A percentile compares a stretch with the other conserved stretches of the same genome.
These are phyloP conservation scores for Motacilla tschutschensis DNA, from an alignment of 2,113 vertebrate genomes.

Conservation along the genomic window DNA sequence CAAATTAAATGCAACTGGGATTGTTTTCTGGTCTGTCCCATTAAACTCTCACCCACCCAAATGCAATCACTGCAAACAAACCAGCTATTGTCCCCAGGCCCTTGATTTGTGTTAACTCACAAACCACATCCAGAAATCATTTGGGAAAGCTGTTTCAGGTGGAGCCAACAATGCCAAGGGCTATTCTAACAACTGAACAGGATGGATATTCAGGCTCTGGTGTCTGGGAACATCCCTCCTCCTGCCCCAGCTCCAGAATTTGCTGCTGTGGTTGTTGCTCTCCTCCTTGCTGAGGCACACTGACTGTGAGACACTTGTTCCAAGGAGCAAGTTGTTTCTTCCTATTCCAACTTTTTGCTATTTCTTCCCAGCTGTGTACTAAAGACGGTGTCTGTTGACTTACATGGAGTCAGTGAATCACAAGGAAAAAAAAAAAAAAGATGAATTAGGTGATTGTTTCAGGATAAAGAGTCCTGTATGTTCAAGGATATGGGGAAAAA, in stretches of 20 bases:
- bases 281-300: neutral
- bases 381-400: neutral
- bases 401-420: neutral
- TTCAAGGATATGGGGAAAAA: neutral
- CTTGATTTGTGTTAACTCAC: conserved; percentile 21
- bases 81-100: conserved; percentile 1
- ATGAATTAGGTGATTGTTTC: neutral
- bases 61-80: neutral
- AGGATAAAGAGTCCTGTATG: neutral
- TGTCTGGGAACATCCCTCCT: conserved; percentile 25
- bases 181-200: neutral
- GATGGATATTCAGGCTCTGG: conserved; percentile 12
- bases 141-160: conserved; percentile 4
- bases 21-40: neutral
- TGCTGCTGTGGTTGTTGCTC: neutral
- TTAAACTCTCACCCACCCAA: neutral
- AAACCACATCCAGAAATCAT: conserved; percentile 49
- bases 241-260: neutral
- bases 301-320: neutral
- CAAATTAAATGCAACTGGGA: neutral
- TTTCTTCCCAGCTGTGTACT: neutral
- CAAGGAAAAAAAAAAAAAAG: neutral
- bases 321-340: neutral
- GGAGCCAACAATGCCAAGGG: conserved; percentile 23
- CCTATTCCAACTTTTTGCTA: neutral